Percentiles rank a stretch among this genome's conserved stretches.
phyloP scores from a whole-genome alignment of 92 coral and sea anemone genomes.

The Heteractis magnifica region DNA sequence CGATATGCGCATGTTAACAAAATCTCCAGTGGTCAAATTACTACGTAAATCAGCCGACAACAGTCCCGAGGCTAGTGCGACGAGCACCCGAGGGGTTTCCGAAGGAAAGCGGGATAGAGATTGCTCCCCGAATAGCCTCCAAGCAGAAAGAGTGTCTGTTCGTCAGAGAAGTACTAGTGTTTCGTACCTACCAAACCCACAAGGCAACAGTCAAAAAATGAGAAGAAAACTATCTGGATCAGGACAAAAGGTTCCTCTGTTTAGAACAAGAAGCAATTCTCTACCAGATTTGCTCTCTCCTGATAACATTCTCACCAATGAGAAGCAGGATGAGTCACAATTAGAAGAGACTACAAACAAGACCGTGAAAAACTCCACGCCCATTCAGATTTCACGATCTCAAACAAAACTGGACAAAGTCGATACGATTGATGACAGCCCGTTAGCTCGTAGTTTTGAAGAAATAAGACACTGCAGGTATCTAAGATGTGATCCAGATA shows the following conservation, averaged over 20 bases:
- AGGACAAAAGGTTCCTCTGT: slow-evolving; percentile 26
- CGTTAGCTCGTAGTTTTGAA: slow-evolving; percentile 33
- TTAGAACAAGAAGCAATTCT: slow-evolving; percentile 44
- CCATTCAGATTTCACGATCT: background rate
- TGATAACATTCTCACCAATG: background rate
- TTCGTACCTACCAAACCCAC: background rate
- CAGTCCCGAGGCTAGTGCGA: no score
- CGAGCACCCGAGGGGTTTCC: slow-evolving; percentile 9
- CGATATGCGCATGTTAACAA: slow-evolving; percentile 14
- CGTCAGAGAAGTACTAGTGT: slow-evolving; percentile 27
- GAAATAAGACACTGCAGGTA: slow-evolving; percentile 49
- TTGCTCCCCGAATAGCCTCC: slow-evolving; percentile 17
- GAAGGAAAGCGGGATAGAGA: slow-evolving; percentile 1
- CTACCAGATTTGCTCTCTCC: slow-evolving; percentile 42
- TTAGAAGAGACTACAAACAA: background rate
- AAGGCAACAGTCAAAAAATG: background rate
- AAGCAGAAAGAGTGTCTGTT: background rate
- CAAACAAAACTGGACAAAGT: background rate
- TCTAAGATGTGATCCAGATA: slow-evolving; percentile 25
- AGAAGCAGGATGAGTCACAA: background rate
- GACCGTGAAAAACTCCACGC: background rate
- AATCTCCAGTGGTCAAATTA: slow-evolving; percentile 16
- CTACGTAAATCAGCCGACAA: slow-evolving; percentile 18
- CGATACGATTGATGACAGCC: background rate
- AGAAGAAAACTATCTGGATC: slow-evolving; percentile 7